Base-by-base conservation (phyloP, 35 echinoderm and acorn worm genomes). In the Ophioderma brevispina region DNA sequence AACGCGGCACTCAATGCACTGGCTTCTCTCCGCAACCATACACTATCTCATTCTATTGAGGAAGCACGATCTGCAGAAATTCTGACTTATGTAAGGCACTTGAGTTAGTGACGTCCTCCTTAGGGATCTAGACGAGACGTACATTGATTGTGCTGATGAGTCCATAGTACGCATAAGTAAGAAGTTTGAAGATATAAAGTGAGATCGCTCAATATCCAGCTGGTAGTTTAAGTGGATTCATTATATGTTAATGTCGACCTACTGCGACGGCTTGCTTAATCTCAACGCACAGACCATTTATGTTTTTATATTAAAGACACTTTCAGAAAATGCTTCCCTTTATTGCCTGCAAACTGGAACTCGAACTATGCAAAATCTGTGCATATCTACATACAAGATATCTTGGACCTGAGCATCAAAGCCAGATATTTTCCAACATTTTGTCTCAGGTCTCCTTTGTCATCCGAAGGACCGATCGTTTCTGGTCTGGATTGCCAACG, bases 311-410 rank as follows among this genome's bases (percentile, higher is more conserved):
- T 94, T n/a, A 17, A 36, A 63, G 42, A 34, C 78, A n/a, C n/a
- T 46, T 94, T 2, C 52, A 86, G 0, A 83, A 90, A 14, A 95
- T 95, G 88, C 77, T 91, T 3, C 87, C 95, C 30, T 96, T 49
- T 31, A 35, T 96, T 40, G 90, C n/a, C 95, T 37, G 83, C 91
- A 76, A 39, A 84, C 30, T 87, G 95, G 13, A 90, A 96, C 78
- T 93, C 81, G 25, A 13, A 83, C 18, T 95, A 92, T 64, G 83
- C 87, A 13, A 81, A 87, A 84, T 91, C 88, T 91, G 84, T 79
- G 25, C 49, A 84, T 33, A 14, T 87, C n/a, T n/a, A n/a, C n/a
- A n/a, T n/a, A n/a, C n/a, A n/a, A n/a, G n/a, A n/a, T n/a, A n/a
- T n/a, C n/a, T n/a, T n/a, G n/a, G n/a, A n/a, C n/a, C n/a, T n/a